phyloP scores from a whole-genome alignment of 2,113 vertebrate species.

The Sciurus niger region DNA sequence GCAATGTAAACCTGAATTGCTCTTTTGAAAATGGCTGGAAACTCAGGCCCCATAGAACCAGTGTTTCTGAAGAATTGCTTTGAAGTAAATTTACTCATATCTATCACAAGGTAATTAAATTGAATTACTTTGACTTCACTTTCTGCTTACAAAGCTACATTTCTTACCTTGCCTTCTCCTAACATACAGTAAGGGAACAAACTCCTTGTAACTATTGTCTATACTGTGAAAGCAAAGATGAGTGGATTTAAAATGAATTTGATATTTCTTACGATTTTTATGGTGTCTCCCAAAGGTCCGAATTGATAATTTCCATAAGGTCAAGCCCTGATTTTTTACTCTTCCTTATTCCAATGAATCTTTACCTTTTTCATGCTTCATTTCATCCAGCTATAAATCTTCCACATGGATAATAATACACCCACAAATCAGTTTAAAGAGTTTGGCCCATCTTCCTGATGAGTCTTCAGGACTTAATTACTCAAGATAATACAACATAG shows the following conservation, averaged over 20 bases:
- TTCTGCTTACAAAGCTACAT: slow-evolving; percentile 69
- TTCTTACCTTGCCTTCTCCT: slow-evolving; percentile 21
- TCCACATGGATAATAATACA: background rate
- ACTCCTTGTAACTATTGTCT: background rate
- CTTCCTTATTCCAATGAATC: slow-evolving; percentile 62
- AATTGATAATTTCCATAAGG: slow-evolving; percentile 52
- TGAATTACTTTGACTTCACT: slow-evolving; percentile 59
- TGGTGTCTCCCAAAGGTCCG: slow-evolving; percentile 47
- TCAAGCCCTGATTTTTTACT: slow-evolving; percentile 43
- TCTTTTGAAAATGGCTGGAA: slow-evolving; percentile 18
- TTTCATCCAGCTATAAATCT: slow-evolving; percentile 70
- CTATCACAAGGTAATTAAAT: slow-evolving; percentile 74
- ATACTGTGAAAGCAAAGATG: slow-evolving; percentile 62
- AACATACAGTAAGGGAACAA: slow-evolving; percentile 10
- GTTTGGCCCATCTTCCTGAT: slow-evolving; percentile 46
- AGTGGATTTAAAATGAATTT: slow-evolving; percentile 72
- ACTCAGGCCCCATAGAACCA: background rate
- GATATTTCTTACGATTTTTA: slow-evolving; percentile 41
- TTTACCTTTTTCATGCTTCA: slow-evolving; percentile 48
- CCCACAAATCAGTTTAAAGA: slow-evolving; percentile 70
- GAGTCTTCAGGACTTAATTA: slow-evolving; percentile 33
- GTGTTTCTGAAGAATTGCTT: slow-evolving; percentile 45
- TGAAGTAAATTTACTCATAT: slow-evolving; percentile 62
- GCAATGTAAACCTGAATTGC: background rate
- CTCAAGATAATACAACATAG: too few species aligned